Evolutionary conservation across 2,797 vertebrate species (phyloP).

Genomic region (Agapornis canus): DNA sequence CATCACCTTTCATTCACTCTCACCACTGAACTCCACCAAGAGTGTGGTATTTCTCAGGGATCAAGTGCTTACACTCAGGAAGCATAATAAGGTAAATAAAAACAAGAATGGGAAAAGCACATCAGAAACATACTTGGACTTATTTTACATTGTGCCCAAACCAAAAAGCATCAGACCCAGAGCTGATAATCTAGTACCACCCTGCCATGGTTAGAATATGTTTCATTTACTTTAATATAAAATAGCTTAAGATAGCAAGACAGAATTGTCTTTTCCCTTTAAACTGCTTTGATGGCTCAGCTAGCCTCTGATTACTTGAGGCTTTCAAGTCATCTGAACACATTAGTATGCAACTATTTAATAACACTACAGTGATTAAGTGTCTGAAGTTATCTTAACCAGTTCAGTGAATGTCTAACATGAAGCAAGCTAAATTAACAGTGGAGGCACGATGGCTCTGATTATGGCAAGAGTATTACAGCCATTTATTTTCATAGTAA

Average conservation of each 20-base stretch:
- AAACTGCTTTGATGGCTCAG: not conserved
- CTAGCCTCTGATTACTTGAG: not conserved
- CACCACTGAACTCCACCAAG: not conserved
- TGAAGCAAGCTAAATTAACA: slow-evolving; percentile 68
- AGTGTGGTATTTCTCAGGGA: not conserved
- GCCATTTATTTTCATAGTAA: slow-evolving; percentile 37
- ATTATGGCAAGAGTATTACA: slow-evolving; percentile 50
- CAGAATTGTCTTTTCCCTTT: slow-evolving; percentile 11
- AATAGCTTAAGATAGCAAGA: not conserved
- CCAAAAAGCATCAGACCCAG: not conserved
- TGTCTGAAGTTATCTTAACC: slow-evolving; percentile 53
- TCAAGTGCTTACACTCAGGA: not conserved
- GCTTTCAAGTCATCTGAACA: slow-evolving; percentile 7
- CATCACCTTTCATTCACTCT: not conserved
- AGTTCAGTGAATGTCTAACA: slow-evolving; percentile 48
- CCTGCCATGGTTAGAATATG: not conserved
- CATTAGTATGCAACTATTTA: slow-evolving; percentile 1
- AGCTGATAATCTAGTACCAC: not conserved
- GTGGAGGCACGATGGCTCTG: slow-evolving; percentile 51
- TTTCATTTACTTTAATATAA: not conserved
- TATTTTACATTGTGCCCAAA: not conserved
- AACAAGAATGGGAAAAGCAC: not conserved
- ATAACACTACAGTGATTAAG: slow-evolving; percentile 15
- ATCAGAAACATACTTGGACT: not conserved
- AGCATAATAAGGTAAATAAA: not conserved